Evolutionary conservation across 2,113 vertebrate genomes (phyloP).

Genomic region (Dicerorhinus sumatrensis): DNA sequence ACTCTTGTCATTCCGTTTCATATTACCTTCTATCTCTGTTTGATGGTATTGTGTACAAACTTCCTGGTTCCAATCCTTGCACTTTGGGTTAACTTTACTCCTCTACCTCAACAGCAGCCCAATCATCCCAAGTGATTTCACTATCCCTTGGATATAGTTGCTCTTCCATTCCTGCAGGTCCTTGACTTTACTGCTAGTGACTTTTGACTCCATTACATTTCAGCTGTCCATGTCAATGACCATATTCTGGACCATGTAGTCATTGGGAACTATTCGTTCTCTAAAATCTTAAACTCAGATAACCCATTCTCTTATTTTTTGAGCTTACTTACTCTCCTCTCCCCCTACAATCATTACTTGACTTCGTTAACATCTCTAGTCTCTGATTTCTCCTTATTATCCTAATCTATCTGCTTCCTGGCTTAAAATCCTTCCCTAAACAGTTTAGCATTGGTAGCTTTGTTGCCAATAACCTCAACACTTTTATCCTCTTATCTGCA

Average conservation of each 20-base stretch:
- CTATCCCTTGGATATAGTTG: not conserved
- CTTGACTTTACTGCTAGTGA: not conserved
- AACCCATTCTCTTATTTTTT: not conserved
- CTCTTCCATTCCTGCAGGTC: not conserved
- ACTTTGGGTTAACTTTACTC: not conserved
- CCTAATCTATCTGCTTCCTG: not conserved
- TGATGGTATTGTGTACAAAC: not conserved
- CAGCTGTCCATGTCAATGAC: not conserved
- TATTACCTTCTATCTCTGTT: not conserved
- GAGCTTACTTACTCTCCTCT: not conserved
- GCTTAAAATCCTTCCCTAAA: conserved; percentile 2
- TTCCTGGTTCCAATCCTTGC: not conserved
- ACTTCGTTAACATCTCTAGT: not conserved
- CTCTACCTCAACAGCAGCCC: not conserved
- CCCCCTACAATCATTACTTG: not conserved
- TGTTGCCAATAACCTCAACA: not conserved
- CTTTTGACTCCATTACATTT: not conserved
- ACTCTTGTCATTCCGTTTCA: not conserved
- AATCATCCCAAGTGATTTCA: not conserved
- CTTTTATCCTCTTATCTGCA: not conserved
- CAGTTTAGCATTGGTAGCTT: not conserved
- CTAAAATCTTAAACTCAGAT: conserved; percentile 18
- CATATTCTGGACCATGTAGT: not conserved
- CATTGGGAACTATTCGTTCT: not conserved
- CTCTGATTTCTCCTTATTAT: not conserved